A percentile compares a stretch with the other conserved stretches of the same genome.
These are phyloP conservation scores for Temnopleurus reevesii DNA, from an alignment of 53 echinoderm and acorn worm genomes.

Conservation along the genomic window DNA sequence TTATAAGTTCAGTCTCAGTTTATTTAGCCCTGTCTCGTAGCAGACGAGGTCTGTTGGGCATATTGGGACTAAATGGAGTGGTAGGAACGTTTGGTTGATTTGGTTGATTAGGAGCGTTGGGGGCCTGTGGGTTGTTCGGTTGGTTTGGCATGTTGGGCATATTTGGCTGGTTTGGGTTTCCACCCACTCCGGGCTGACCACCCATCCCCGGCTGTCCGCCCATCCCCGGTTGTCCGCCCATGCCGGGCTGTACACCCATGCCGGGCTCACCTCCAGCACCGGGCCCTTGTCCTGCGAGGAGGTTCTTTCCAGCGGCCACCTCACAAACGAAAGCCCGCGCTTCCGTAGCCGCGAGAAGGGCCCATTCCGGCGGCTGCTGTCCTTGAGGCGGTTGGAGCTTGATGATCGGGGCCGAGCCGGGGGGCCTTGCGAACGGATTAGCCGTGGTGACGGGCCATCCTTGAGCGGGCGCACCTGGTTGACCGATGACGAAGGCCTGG, in stretches of 20 bases:
- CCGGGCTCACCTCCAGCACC: background rate
- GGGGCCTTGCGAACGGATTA: background rate
- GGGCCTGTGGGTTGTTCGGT: too few species aligned
- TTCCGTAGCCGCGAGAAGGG: background rate
- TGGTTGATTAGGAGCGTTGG: too few species aligned
- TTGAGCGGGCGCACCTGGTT: background rate
- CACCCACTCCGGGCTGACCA: background rate
- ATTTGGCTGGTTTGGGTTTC: background rate
- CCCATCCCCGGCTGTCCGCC: background rate
- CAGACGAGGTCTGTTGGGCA: background rate
- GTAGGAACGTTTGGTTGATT: too few species aligned
- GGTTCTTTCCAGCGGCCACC: constrained; percentile 26
- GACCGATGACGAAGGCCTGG: constrained; percentile 14
- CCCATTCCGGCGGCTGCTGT: constrained; percentile 6
- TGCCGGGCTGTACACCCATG: background rate
- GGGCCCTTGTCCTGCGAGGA: background rate
- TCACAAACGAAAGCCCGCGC: constrained; percentile 54
- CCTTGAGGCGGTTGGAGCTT: background rate
- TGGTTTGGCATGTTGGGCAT: too few species aligned
- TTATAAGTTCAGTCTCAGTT: background rate
- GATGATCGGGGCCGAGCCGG: constrained; percentile 32
- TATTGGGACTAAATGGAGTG: too few species aligned
- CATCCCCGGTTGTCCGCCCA: background rate
- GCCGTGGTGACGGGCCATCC: constrained; percentile 10
- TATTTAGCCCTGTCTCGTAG: background rate